phyloP scores from a whole-genome alignment of 2,888 invertebrate species.

The Dilophus febrilis region DNA sequence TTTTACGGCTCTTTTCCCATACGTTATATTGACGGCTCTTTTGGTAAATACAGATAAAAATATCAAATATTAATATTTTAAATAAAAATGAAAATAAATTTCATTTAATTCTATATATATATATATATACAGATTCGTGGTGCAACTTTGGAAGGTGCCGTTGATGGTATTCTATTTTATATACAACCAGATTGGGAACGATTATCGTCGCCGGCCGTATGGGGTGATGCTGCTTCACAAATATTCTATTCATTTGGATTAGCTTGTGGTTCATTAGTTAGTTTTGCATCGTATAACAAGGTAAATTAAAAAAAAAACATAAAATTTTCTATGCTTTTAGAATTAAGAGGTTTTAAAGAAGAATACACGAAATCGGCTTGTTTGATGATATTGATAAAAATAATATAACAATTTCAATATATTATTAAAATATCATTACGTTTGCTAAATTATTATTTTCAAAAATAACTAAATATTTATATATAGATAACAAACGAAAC shows the following conservation, averaged over 20 bases:
- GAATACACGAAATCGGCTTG: too few relatives aligned
- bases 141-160: conserved; percentile 49
- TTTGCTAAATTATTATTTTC: neutral
- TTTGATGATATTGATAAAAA: too few relatives aligned
- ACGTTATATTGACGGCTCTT: conserved; percentile 47
- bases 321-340: neutral
- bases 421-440: neutral
- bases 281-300: conserved; percentile 55
- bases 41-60: conserved; percentile 22
- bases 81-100: neutral
- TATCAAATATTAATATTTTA: neutral
- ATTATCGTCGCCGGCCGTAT: conserved; percentile 47
- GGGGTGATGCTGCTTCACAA: conserved; percentile 72
- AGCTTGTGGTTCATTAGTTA: conserved; percentile 55
- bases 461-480: neutral
- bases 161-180: conserved; percentile 54
- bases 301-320: too few relatives aligned
- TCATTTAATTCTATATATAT: conserved; percentile 12
- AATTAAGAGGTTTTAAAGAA: neutral
- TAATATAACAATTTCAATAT: neutral
- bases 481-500: neutral
- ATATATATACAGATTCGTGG: conserved; percentile 30
- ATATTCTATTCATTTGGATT: conserved; percentile 70
- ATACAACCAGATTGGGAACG: conserved; percentile 54
- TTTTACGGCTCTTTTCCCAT: conserved; percentile 55